Evolutionary conservation across 2,113 vertebrate species (phyloP), one percentile per base, ranked within the genome.

Genomic region (Cottus gobio): DNA sequence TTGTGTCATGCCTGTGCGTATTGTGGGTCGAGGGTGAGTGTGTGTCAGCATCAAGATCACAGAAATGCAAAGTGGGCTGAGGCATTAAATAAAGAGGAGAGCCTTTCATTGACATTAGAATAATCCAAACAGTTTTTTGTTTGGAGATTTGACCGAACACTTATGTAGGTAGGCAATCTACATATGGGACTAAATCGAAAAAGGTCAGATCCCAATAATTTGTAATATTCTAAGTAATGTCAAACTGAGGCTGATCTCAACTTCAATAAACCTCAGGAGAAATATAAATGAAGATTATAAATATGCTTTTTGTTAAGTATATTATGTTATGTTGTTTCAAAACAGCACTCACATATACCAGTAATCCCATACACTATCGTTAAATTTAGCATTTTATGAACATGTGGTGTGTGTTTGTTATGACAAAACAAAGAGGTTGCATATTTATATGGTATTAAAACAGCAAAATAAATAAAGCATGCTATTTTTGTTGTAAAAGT

Each of bases 1-100:
- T 74, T 90, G 85, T 87, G 56, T 62, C 79, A 77, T 65, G 77
- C 82, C 26, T 4, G 77, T 42, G 83, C 22, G 71, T 80, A 65
- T 62, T 42, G 64, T 37, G 54, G 58, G 84, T 78, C n/a, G 73
- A 77, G 85, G 73, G 76, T 71, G 76, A 81, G 75, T 83, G 85
- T 85, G 88, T 90, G 90, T 88, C 77, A 85, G 76, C 78, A n/a
- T 75, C 75, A 87, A 84, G 75, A 89, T 89, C 69, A 64, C 37
- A 48, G 26, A 83, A 83, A 92, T 94, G 89, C 89, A 91, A 91
- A 93, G 86, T 76, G 80, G 73, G 61, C 65, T 42, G 44, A 81
- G 63, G 78, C 72, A 94, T 94, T 94, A 93, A 94, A 92, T 92
- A 93, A 91, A 93, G 77, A 77, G 80, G 77, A 72, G 79, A 85